phyloP scores from a whole-genome alignment of 2,113 vertebrate genomes.

The Engraulis encrasicolus region DNA sequence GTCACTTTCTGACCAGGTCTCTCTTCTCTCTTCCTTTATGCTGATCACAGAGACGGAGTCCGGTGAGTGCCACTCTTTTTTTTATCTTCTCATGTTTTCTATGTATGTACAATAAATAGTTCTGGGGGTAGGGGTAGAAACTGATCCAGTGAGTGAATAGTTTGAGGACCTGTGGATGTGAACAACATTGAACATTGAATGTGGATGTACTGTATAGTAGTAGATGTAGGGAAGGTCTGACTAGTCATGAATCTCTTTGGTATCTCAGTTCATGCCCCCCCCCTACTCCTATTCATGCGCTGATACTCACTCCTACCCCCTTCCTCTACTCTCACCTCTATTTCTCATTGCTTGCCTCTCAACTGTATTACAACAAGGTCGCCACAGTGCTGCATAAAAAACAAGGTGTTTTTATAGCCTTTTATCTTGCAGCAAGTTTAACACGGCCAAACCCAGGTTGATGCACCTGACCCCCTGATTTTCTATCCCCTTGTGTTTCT shows the following conservation, averaged over 20 bases:
- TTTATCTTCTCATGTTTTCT: background rate
- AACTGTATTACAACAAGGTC: background rate
- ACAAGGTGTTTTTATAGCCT: background rate
- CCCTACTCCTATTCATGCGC: background rate
- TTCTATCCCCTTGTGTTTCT: background rate
- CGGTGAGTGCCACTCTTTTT: conserved; percentile 82
- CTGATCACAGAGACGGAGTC: conserved; percentile 98
- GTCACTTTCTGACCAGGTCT: conserved; percentile 96
- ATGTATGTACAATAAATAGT: background rate
- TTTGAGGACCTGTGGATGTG: no score
- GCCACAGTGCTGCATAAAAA: background rate
- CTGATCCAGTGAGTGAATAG: no score
- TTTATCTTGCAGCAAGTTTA: background rate
- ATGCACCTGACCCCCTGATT: background rate
- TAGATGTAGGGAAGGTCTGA: background rate
- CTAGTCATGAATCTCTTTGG: background rate
- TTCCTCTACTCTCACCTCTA: background rate
- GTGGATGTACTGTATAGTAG: background rate
- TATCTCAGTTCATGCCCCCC: background rate
- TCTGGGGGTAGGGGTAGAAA: no score
- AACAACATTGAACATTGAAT: no score
- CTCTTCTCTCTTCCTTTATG: conserved; percentile 99
- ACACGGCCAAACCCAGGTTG: background rate
- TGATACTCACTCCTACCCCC: background rate
- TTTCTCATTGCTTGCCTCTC: conserved; percentile 12